Conservation (phyloP, 1,140 invertebrate genomes). For the Colletes gigas region DNA sequence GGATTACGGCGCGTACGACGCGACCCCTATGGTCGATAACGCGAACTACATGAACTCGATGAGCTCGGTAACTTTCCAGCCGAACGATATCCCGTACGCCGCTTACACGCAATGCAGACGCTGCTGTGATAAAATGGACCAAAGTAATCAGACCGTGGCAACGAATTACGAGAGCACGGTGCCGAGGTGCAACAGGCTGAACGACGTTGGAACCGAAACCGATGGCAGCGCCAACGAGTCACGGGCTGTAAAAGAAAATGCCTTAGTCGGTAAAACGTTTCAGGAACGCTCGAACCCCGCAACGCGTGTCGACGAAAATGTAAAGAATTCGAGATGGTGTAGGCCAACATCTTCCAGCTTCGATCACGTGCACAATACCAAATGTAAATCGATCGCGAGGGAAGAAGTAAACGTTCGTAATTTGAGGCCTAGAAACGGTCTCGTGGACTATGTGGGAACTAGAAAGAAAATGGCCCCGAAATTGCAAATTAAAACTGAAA, state of each 20-base stretch:
- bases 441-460: conserved; percentile 21
- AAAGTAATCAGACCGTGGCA: conserved; percentile 36
- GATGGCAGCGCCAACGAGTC: neutral
- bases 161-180: conserved; percentile 5
- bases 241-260: neutral
- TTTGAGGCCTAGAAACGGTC: conserved; percentile 38
- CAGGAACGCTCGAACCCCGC: neutral
- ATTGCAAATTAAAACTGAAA: conserved; percentile 31
- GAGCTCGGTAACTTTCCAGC: conserved; percentile 39
- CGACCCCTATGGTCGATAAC: conserved; percentile 50
- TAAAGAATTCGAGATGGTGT: neutral
- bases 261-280: neutral
- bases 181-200: neutral
- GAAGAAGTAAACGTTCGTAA: conserved; percentile 14
- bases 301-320: neutral
- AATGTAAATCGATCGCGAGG: neutral
- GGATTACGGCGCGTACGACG: conserved; percentile 66
- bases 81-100: conserved; percentile 42
- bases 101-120: conserved; percentile 57
- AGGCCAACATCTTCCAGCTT: neutral
- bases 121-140: conserved; percentile 64
- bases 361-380: fast-evolving
- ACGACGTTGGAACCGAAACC: neutral
- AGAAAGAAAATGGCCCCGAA: conserved; percentile 25
- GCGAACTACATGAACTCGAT: conserved; percentile 56